phyloP scores from a whole-genome alignment of 2,113 vertebrate species.

The Phoxinus phoxinus region DNA sequence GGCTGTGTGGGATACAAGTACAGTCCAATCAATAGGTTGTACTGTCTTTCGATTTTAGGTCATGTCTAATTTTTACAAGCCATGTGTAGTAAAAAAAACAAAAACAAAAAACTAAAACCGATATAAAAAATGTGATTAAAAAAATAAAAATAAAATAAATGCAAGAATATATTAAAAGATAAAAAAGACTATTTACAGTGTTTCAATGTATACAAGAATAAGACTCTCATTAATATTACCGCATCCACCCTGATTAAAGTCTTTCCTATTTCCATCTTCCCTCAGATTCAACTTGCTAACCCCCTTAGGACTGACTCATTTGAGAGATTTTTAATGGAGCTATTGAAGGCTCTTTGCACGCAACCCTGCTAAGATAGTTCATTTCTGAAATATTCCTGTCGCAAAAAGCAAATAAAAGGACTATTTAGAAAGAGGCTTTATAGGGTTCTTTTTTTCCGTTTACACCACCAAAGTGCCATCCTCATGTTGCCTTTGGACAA shows the following conservation, averaged over 20 bases:
- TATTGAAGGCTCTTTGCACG: neutral
- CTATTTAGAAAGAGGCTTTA: slow-evolving; percentile 9
- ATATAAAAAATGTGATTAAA: too few species aligned
- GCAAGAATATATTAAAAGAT: too few species aligned
- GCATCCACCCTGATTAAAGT: neutral
- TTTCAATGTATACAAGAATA: too few species aligned
- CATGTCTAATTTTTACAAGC: neutral
- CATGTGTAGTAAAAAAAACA: neutral
- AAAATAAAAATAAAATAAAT: too few species aligned
- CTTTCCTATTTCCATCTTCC: neutral
- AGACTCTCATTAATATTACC: neutral
- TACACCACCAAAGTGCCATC: neutral
- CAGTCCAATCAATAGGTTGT: neutral
- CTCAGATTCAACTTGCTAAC: neutral
- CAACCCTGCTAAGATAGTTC: neutral
- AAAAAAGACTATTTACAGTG: too few species aligned
- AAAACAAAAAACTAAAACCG: too few species aligned
- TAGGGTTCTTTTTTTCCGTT: slow-evolving; percentile 15
- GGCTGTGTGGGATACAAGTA: neutral
- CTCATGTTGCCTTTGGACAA: neutral
- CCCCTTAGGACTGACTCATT: neutral
- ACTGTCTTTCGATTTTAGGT: neutral
- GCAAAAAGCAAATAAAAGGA: slow-evolving; percentile 12
- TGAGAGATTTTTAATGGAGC: neutral
- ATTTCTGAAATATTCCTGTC: slow-evolving; percentile 15